Evolutionary conservation across 2,888 invertebrate species (phyloP).

Genomic region (Acrobasis suavella): DNA sequence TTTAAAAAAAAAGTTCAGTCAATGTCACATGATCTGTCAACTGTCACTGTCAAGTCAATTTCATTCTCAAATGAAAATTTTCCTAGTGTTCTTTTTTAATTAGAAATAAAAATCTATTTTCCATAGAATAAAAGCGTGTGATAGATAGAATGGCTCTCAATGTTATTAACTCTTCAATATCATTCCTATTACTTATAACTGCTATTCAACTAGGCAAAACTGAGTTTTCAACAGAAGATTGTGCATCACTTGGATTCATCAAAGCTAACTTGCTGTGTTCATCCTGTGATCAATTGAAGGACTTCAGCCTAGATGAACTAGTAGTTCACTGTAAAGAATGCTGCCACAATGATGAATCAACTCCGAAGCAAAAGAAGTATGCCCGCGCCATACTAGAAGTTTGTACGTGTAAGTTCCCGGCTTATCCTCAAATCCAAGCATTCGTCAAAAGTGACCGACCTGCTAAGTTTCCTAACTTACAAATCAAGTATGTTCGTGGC

Average conservation of each 20-base stretch:
- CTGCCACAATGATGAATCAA: constrained; percentile 88
- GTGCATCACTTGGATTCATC: constrained; percentile 92
- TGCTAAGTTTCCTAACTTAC: constrained; percentile 93
- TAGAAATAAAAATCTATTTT: background rate
- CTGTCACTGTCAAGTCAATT: too few species aligned
- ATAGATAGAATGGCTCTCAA: background rate
- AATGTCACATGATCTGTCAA: background rate
- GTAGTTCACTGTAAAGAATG: constrained; percentile 89
- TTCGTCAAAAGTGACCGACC: constrained; percentile 97
- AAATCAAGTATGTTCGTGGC: constrained; percentile 96
- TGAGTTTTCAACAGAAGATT: constrained; percentile 90
- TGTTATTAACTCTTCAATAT: constrained; percentile 18
- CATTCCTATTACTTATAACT: constrained; percentile 33
- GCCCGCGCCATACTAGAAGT: constrained; percentile 96
- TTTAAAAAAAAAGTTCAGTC: background rate
- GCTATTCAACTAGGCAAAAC: constrained; percentile 44
- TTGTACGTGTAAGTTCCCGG: constrained; percentile 98
- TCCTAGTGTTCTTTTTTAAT: background rate
- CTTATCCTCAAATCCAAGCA: constrained; percentile 99
- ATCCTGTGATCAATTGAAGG: constrained; percentile 91
- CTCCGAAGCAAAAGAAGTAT: constrained; percentile 88
- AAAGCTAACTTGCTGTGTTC: constrained; percentile 93
- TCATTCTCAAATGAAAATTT: background rate
- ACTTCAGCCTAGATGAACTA: constrained; percentile 87
- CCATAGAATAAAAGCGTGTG: too few species aligned